Conservation (phyloP, 2,888 invertebrate species). For the Stenichneumon culpator region DNA sequence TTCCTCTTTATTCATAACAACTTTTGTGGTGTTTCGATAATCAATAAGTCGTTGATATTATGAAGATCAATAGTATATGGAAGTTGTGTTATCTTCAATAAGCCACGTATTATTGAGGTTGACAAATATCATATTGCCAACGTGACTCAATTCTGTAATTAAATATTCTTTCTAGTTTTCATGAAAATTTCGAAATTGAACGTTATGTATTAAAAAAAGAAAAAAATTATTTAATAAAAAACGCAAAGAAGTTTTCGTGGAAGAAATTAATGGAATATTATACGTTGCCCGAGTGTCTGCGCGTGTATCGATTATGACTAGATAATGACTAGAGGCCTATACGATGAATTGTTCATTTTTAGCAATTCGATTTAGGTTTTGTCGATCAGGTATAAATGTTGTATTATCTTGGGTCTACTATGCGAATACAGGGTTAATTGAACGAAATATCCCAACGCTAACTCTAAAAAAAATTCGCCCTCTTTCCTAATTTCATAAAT, state of each 20-base stretch:
- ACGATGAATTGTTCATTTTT: slow-evolving; percentile 43
- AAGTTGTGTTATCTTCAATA: not conserved
- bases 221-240: slow-evolving; percentile 9
- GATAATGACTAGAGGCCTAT: slow-evolving; percentile 46
- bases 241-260: slow-evolving; percentile 25
- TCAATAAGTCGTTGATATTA: slow-evolving; percentile 36
- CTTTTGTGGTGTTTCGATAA: slow-evolving; percentile 36
- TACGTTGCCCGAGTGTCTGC: slow-evolving; percentile 30
- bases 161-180: not conserved
- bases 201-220: not conserved
- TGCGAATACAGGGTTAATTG: slow-evolving; percentile 21
- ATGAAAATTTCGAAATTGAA: slow-evolving; percentile 40
- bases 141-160: not conserved
- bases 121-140: slow-evolving; percentile 1
- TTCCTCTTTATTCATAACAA: slow-evolving; percentile 31
- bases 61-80: slow-evolving; percentile 23
- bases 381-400: slow-evolving; percentile 18
- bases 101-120: slow-evolving; percentile 34
- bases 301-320: slow-evolving; percentile 14
- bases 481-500: slow-evolving; percentile 42
- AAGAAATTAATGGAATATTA: slow-evolving; percentile 36
- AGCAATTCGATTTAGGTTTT: slow-evolving; percentile 55
- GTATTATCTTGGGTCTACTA: not conserved
- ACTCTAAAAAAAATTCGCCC: slow-evolving; percentile 9
- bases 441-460: slow-evolving; percentile 21